Conservation (phyloP, 2,797 vertebrate species). For the Huso huso region DNA sequence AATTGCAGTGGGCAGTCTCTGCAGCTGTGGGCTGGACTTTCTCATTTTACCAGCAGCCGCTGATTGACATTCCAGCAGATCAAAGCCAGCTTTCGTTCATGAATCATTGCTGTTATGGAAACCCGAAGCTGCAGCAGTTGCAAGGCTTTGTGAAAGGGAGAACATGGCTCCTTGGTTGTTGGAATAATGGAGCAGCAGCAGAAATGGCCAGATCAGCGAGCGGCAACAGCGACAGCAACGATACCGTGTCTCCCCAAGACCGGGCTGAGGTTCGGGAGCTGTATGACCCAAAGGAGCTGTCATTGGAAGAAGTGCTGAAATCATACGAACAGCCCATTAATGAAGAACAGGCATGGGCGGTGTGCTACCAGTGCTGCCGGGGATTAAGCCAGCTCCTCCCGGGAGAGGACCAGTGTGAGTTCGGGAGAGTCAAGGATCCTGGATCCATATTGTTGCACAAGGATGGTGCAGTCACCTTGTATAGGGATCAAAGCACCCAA, state of each 20-base stretch:
- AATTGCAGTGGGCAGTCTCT: not conserved
- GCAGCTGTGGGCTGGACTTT: constrained; percentile 10
- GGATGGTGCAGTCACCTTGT: constrained; percentile 69
- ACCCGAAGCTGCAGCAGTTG: constrained; percentile 36
- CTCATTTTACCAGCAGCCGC: constrained; percentile 15
- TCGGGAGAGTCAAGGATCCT: constrained; percentile 43
- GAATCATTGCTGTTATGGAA: constrained; percentile 33
- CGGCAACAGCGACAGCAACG: constrained; percentile 40
- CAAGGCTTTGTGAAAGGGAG: constrained; percentile 15
- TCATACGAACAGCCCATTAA: constrained; percentile 89
- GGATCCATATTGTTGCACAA: constrained; percentile 63
- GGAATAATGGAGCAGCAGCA: constrained; percentile 42
- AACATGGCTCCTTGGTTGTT: constrained; percentile 29
- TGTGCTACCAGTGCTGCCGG: constrained; percentile 85
- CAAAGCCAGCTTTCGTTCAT: constrained; percentile 25
- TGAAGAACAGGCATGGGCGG: constrained; percentile 92
- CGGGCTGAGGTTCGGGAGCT: constrained; percentile 47
- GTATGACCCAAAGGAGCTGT: constrained; percentile 67
- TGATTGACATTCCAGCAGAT: constrained; percentile 30
- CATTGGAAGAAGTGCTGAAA: constrained; percentile 84
- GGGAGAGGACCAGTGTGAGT: constrained; percentile 20
- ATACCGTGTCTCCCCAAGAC: constrained; percentile 38
- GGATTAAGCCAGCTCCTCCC: constrained; percentile 51
- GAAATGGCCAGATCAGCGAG: constrained; percentile 68
- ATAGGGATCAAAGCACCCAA: constrained; percentile 25